Evolutionary conservation across 2,113 vertebrate genomes (phyloP), one percentile per base, ranked within the genome.

Genomic region (Zosterops hypoxanthus): DNA sequence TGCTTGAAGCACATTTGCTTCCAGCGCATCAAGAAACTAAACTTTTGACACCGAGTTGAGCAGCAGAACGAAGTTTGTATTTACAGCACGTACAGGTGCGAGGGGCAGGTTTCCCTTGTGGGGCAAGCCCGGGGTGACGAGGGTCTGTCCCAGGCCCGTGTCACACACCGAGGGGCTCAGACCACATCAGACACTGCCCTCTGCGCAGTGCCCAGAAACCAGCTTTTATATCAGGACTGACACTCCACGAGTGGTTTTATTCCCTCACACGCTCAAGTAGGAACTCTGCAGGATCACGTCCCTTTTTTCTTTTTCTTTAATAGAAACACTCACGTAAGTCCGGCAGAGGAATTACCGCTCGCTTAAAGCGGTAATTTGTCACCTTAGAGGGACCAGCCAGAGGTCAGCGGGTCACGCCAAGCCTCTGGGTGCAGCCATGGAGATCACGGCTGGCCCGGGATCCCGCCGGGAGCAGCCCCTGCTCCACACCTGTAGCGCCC

Each of bases 101-200:
- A 4, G 0, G 29, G 17, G 57, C 4, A 9, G 1, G 1, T 8
- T 8, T 55, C 52, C 34, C 42, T 20, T 20, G 23, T 5, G 41
- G 44, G 7, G 52, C 52, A 6, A 5, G 1, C 28, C 5, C 0
- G 60, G 24, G 2, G 78, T 3, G 78, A 11, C 7, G 39, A 21
- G 41, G 53, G 16, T 25, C n/a, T 22, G 60, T 29, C 39, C 46
- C 61, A 8, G 24, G 59, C 33, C 60, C 60, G 60, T 6, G 52
- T 8, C 34, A 2, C 9, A 16, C 34, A 6, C 12, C 1, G 9
- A 34, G 49, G 57, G 4, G 57, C 41, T 29, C 31, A 4, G 26
- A 42, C 4, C 60, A n/a, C 49, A 7, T 42, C 0, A 29, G 12
- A 68, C 12, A 1, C 41, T 20, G 53, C 61, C 12, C 28, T 59